These are phyloP conservation scores for Neostethus bicornis DNA, from an alignment of 2,797 vertebrate genomes.

Conservation along the genomic window DNA sequence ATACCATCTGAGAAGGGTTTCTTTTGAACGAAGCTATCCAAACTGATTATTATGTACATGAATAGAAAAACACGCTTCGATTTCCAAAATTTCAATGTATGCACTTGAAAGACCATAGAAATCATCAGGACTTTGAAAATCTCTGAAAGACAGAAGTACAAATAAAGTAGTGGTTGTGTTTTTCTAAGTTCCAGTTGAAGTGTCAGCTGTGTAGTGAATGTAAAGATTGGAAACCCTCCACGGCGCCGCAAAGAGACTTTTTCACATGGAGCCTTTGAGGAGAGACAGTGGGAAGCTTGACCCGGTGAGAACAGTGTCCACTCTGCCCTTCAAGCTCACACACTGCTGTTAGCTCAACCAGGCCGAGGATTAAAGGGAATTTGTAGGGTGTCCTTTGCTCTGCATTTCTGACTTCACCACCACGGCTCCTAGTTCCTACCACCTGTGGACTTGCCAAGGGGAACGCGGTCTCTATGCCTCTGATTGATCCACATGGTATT, in stretches of 20 bases:
- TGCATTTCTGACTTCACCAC: slow-evolving; percentile 44
- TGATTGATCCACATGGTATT: slow-evolving; percentile 64
- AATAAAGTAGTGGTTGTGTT: neutral
- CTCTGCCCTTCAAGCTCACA: slow-evolving; percentile 54
- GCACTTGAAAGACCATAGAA: slow-evolving; percentile 13
- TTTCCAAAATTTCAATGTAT: slow-evolving; percentile 28
- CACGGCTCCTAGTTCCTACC: slow-evolving; percentile 60
- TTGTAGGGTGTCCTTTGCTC: slow-evolving; percentile 46
- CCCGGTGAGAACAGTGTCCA: slow-evolving; percentile 48
- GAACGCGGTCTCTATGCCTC: slow-evolving; percentile 41
- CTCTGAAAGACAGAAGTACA: slow-evolving; percentile 3
- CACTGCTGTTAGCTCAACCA: slow-evolving; percentile 39
- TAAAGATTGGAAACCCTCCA: slow-evolving; percentile 19
- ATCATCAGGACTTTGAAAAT: neutral
- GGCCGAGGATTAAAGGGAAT: slow-evolving; percentile 66
- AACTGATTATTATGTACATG: slow-evolving; percentile 25
- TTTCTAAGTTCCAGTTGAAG: slow-evolving; percentile 23
- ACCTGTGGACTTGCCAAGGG: slow-evolving; percentile 66
- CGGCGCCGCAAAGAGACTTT: slow-evolving; percentile 27
- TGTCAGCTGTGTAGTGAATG: slow-evolving; percentile 30
- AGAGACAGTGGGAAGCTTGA: slow-evolving; percentile 52
- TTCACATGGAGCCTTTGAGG: slow-evolving; percentile 41
- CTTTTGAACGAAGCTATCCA: slow-evolving; percentile 32
- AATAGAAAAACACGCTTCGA: slow-evolving; percentile 7
- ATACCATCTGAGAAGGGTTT: slow-evolving; percentile 23